These are phyloP conservation scores for Hydrozoanthus gracilis DNA, from an alignment of 92 coral and sea anemone genomes.

Conservation along the genomic window DNA sequence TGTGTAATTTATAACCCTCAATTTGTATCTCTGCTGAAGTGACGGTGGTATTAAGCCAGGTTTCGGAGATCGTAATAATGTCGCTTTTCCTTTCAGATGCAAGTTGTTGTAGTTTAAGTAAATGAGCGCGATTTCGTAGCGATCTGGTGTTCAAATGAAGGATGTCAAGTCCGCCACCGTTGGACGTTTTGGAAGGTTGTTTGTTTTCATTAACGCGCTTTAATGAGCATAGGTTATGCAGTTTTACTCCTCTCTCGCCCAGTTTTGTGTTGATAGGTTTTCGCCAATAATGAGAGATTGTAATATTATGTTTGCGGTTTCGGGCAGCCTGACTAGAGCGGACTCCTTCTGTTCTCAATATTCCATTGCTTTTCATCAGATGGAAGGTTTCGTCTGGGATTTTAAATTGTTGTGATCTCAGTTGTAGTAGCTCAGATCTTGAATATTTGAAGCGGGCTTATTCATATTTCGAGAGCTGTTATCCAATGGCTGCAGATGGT, in stretches of 20 bases:
- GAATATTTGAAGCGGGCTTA: slow-evolving; percentile 24
- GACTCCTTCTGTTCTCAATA: slow-evolving; percentile 53
- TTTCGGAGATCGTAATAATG: slow-evolving; percentile 39
- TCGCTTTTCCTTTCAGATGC: slow-evolving; percentile 22
- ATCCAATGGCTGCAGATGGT: slow-evolving; percentile 25
- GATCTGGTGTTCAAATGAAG: slow-evolving; percentile 40
- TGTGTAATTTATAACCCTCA: slow-evolving; percentile 38
- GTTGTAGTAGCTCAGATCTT: no score
- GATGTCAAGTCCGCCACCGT: not conserved
- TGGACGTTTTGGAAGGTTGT: slow-evolving; percentile 6
- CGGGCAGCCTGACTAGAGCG: slow-evolving; percentile 56
- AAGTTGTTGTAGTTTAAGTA: slow-evolving; percentile 33
- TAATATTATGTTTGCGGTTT: slow-evolving; percentile 40
- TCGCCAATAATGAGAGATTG: slow-evolving; percentile 34
- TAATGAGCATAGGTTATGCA: no score
- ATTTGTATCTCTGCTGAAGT: slow-evolving; percentile 39
- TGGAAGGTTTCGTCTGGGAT: slow-evolving; percentile 45
- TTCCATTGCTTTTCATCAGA: slow-evolving; percentile 36
- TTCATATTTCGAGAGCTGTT: slow-evolving; percentile 40
- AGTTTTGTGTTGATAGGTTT: slow-evolving; percentile 42
- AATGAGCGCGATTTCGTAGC: slow-evolving; percentile 32
- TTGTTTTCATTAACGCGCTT: slow-evolving; percentile 44
- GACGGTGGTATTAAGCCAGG: slow-evolving; percentile 44
- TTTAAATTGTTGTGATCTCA: slow-evolving; percentile 28
- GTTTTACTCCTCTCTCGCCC: no score